Base-by-base conservation (phyloP, 2,113 vertebrate species). In the Gulo gulo region DNA sequence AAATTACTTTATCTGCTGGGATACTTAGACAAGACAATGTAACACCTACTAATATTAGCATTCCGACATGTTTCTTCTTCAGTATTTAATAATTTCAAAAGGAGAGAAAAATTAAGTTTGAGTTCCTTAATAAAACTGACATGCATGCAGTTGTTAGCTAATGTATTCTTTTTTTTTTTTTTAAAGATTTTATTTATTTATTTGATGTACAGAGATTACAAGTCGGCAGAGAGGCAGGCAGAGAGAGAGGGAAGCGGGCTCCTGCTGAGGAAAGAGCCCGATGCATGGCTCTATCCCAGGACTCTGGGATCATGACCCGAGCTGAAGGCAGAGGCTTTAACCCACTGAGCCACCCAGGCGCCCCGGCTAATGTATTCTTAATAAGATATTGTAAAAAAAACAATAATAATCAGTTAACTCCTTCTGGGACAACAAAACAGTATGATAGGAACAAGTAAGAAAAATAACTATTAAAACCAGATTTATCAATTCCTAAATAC, bases 41-140 rank as follows among this genome's bases (percentile, higher is more conserved):
- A 74, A 15, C 23, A 86, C 9, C 36, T 31, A 80, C 24, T 63
- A 15, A 1, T 18, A 74, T 55, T 31, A 36, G 4, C 29, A 78
- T 65, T 61, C n/a, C 1, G 55, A 57, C 2, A 82, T 69, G 0
- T 12, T n/a, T 92, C 34, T 71, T 16, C 65, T 93, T 89, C 21
- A 76, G 16, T 88, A 23, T 88, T 84, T 96, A 79, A 59, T 78
- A 1, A 10, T 90, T 90, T 91, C 52, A 71, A 88, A 96, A 96
- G n/a, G 8, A 96, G 47, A 80, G 24, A n/a, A 96, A 91, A 91
- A 26, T 55, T n/a, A 94, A 95, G 88, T 85, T 69, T 9, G 11
- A 79, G 26, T 31, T 84, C 31, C n/a, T 87, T 85, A 10, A 21
- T 81, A 57, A 57, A 95, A 86, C 36, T 67, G 31, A 94, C 39